Evolutionary conservation across 1,140 invertebrate species (phyloP).

Genomic region (Lasioglossum baleicum): DNA sequence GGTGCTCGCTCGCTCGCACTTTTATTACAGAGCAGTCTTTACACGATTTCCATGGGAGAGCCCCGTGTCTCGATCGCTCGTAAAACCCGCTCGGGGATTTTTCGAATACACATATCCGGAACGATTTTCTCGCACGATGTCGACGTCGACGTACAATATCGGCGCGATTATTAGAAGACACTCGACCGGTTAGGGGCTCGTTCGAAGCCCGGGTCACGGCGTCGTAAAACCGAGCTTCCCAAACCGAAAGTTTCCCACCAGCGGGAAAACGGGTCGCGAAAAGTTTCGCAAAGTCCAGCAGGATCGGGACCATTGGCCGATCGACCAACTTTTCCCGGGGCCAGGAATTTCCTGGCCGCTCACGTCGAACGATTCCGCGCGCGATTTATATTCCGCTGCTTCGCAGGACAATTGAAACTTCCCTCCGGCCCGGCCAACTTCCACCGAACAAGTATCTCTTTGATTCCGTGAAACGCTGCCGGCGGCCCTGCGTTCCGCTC

Average conservation of each 20-base stretch:
- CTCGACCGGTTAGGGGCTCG: neutral
- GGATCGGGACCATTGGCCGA: no score
- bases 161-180: constrained; percentile 37
- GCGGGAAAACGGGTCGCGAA: constrained; percentile 24
- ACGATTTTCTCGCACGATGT: neutral
- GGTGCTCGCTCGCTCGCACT: neutral
- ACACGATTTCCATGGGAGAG: constrained; percentile 1
- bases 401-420: neutral
- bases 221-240: constrained; percentile 9
- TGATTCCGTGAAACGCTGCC: neutral
- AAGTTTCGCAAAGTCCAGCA: constrained; percentile 4
- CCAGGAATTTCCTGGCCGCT: neutral
- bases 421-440: neutral
- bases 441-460: neutral
- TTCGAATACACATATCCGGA: neutral
- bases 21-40: neutral
- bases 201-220: neutral
- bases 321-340: neutral
- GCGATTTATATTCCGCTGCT: neutral
- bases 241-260: neutral
- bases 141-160: neutral
- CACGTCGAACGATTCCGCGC: neutral
- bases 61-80: neutral
- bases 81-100: constrained; percentile 1
- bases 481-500: no score